Base-by-base conservation (phyloP, 2,888 invertebrate genomes). In the Amaurobius ferox region DNA sequence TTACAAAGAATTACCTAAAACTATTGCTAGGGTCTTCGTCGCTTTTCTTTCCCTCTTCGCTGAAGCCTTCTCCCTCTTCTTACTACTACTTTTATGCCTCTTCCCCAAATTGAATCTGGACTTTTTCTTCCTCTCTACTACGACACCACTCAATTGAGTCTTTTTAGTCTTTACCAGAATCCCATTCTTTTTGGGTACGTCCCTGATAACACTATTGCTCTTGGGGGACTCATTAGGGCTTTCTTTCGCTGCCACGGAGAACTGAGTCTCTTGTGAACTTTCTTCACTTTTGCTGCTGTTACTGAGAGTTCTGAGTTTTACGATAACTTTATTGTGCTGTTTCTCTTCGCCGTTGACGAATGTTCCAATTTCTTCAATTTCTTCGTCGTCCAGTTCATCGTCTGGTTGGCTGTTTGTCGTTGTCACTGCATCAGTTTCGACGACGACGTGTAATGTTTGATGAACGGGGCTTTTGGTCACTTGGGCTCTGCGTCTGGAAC, bases 41-140 rank as follows among this genome's bases (percentile, higher is more conserved):
- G 99, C 99, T 92, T 99, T 98, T 87, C 98, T 94, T 91, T 99
- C 99, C 90, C 96, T 97, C 91, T 96, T 96, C 2, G 97, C 97
- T 0, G 97, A 96, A 28, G 96, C 96, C 91, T 97, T 97, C 91
- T 97, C 97, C 71, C 97, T 93, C 92, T 98, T 98, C 93, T 98
- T 97, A 91, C 96, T 95, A 91, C 96, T 96, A 64, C 97, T 97
- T 92, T 97, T 98, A 93, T 97, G 96, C 79, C 96, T 96, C 92
- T 89, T 77, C 16, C 88, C 89, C 16, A 89, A 66, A 78, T 89
- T 89, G 71, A 90, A 90, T 39, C 89, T 83, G 1, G 89, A 88
- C 72, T 89, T 89, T 40, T 89, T 90, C 71, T 87, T 79, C 26
- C 44, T 39, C 19, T 23, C 32, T 11, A 23, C 35, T 7, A 7